Base-by-base conservation (phyloP, 2,888 invertebrate genomes). In the Arrhopalites spinosus region DNA sequence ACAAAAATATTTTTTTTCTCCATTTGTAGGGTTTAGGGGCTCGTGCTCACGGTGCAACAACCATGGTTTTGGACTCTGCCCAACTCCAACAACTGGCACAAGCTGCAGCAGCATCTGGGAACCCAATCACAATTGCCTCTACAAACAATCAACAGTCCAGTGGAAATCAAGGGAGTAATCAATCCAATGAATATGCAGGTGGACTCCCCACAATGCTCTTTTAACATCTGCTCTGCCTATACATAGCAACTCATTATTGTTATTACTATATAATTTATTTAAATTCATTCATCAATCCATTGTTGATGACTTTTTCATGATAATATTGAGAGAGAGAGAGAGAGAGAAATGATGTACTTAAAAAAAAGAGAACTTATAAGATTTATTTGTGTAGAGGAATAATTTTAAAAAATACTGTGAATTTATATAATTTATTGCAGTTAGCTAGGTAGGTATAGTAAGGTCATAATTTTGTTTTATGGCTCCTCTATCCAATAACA, bases 11-110 rank as follows among this genome's bases (percentile, higher is more conserved):
- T 17, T 61, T 64, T 59, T 61, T 66, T n/a, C 30, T 75, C 47
- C 47, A 29, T 30, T 29, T 45, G 1, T 15, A 81, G 80, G 76
- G 77, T 25, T 23, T 80, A 3, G 80, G 80, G 23, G 75, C 77
- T 1, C 47, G 80, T 61, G 74, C 77, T 25, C 43, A 66, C 8
- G 77, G 77, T 36, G 73, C 72, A 15, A 77, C 73, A 17, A 74
- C 80, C 13, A 80, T 82, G 78, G 78, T 82, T n/a, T 67, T 82
- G 11, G 81, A 80, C 53, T 78, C 82, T 25, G 77, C 78, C 20
- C 82, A 82, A 63, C 70, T 82, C 2, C 81, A 81, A 50, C 82
- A 81, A 53, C 20, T 82, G 15, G 78, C 80, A 0, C 78, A 78
- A 73, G 79, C 79, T n/a, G 78, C 77, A 1, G 79, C 77, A 11